These are phyloP conservation scores for Nasonia vitripennis DNA, from an alignment of 1,140 invertebrate species.

Conservation along the genomic window DNA sequence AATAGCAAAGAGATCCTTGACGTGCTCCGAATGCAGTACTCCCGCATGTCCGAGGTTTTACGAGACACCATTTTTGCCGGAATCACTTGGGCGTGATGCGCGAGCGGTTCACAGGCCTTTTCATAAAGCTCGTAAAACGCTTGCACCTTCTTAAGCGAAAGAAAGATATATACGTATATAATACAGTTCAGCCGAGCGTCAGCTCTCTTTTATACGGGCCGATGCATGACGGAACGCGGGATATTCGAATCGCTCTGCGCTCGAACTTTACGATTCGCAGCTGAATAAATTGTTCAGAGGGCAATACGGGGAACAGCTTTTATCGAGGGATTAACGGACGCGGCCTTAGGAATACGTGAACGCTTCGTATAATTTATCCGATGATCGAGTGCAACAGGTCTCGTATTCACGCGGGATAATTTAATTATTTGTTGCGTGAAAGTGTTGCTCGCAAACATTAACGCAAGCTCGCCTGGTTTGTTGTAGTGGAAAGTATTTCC, in stretches of 20 bases:
- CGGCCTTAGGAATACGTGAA: neutral
- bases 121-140: constrained; percentile 37
- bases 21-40: constrained; percentile 46
- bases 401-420: neutral
- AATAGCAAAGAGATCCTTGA: constrained; percentile 33
- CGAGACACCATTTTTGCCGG: constrained; percentile 14
- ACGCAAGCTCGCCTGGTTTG: too few relatives aligned
- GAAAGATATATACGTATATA: neutral
- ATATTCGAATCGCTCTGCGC: neutral
- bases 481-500: too few relatives aligned
- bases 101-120: neutral
- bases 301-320: neutral
- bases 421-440: neutral
- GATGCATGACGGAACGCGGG: constrained; percentile 3
- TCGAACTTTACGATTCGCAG: neutral
- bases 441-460: neutral
- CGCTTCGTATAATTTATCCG: neutral
- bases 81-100: constrained; percentile 44
- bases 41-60: constrained; percentile 42
- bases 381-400: neutral
- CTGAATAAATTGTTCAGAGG: neutral
- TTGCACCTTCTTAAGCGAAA: constrained; percentile 18
- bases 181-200: neutral
- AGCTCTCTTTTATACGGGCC: neutral
- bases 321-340: neutral